Conservation (phyloP, 2,113 vertebrate species). For the Fregata magnificens region DNA sequence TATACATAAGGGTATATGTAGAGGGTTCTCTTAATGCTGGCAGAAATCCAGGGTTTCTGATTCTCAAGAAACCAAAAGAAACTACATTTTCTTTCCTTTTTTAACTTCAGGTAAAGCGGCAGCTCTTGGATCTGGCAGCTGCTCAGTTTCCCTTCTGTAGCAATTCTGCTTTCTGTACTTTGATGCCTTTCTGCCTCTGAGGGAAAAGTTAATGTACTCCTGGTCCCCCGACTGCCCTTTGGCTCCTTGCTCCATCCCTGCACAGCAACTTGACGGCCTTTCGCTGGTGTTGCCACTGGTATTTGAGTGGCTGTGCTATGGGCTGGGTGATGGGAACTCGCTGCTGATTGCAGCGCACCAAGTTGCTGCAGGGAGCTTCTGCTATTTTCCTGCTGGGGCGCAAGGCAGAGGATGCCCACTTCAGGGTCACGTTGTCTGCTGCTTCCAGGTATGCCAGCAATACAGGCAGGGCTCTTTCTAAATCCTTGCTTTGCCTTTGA, state of each 20-base stretch:
- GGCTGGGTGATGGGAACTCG: neutral
- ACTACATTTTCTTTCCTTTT: neutral
- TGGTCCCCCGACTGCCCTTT: neutral
- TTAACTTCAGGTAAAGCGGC: neutral
- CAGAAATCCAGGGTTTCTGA: neutral
- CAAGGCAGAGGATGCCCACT: neutral
- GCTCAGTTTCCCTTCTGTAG: neutral
- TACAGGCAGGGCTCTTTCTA: neutral
- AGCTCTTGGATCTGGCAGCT: neutral
- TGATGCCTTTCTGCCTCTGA: neutral
- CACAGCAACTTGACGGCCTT: neutral
- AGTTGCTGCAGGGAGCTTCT: neutral
- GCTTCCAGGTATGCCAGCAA: neutral
- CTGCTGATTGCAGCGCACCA: neutral
- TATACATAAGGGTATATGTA: neutral
- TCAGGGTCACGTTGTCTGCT: neutral
- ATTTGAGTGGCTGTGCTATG: neutral
- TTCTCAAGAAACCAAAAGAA: neutral
- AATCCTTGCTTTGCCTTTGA: neutral
- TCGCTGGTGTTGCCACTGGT: accelerated
- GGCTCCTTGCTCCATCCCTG: neutral
- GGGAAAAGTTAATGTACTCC: neutral
- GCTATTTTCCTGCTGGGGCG: neutral
- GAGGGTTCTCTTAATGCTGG: neutral
- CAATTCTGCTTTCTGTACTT: neutral